Evolutionary conservation across 2,113 vertebrate species (phyloP), one percentile per base, ranked within the genome.

Genomic region (Nothobranchius kuhntae): DNA sequence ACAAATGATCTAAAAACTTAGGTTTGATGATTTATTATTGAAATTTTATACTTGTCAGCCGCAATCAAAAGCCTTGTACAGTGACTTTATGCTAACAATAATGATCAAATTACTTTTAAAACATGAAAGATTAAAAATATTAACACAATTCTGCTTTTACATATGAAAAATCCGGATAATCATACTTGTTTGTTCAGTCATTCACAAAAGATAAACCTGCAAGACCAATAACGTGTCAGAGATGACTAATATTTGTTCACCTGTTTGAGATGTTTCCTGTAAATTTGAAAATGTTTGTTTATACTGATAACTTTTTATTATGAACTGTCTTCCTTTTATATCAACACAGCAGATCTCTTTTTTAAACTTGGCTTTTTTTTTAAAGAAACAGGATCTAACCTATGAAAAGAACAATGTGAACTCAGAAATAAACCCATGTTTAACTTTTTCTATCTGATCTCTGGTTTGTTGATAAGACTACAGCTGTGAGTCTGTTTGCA

Each of bases 11-110:
- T 71, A 71, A 71, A 60, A 66, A 4, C 80, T 63, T 58, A 30
- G 78, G 15, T 64, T 62, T 55, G 2, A 52, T 70, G 53, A 52
- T 75, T 81, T 82, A 50, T 62, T 68, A 44, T 62, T 47, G 13
- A 74, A 13, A 54, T 79, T 87, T 81, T 81, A 15, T 85, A 78
- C 57, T 61, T 54, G 50, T 75, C 21, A 46, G 40, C 47, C 21
- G 71, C 13, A 21, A 13, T 61, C 7, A 30, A 56, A 21, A 36
- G 13, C 21, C 4, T 7, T 61, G 5, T 53, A 24, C 15, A 42
- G 30, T 30, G 17, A 55, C 46, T 48, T 62, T 65, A 12, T 48
- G 47, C 9, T 38, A 52, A 40, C 50, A 48, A 17, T 40, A 0
- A 52, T 11, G 9, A 55, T n/a, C 12, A 61, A 46, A 48, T 72